A percentile compares a stretch with the other conserved stretches of the same genome.
Conservation (phyloP, 2,888 invertebrate genomes). For the Drosophila multiciliata region DNA sequence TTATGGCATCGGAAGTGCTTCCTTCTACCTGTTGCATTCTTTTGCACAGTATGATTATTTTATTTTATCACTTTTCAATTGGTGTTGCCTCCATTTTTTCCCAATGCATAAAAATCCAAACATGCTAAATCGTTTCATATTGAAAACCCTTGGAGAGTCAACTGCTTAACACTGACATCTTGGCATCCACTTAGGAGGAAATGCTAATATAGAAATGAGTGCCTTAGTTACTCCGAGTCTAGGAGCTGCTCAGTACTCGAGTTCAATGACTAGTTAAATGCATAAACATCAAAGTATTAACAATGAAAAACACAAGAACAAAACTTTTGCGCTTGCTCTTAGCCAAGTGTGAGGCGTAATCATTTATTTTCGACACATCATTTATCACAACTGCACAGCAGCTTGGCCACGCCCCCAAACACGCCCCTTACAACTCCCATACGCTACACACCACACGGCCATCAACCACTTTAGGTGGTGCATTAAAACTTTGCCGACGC, state of each 20-base stretch:
- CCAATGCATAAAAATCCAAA: neutral
- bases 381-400: constrained; percentile 62
- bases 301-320: constrained; percentile 7
- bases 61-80: neutral
- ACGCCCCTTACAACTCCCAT: neutral
- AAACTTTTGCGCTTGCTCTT: constrained; percentile 28
- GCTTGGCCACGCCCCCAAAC: constrained; percentile 48
- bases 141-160: neutral
- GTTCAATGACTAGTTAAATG: constrained; percentile 7
- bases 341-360: constrained; percentile 56
- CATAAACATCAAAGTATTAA: constrained; percentile 29
- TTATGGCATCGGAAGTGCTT: neutral
- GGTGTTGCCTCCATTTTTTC: neutral
- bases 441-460: neutral
- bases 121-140: neutral
- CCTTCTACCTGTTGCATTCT: neutral
- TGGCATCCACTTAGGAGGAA: neutral
- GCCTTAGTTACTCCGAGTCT: neutral
- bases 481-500: constrained; percentile 77
- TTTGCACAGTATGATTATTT: neutral
- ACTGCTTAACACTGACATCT: neutral
- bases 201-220: neutral
- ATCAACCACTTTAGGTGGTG: constrained; percentile 34
- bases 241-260: neutral
- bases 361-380: constrained; percentile 81